A percentile compares a stretch with the other conserved stretches of the same genome.
These are phyloP conservation scores for Eurosta solidaginis DNA, from an alignment of 1,140 invertebrate genomes.

Conservation along the genomic window DNA sequence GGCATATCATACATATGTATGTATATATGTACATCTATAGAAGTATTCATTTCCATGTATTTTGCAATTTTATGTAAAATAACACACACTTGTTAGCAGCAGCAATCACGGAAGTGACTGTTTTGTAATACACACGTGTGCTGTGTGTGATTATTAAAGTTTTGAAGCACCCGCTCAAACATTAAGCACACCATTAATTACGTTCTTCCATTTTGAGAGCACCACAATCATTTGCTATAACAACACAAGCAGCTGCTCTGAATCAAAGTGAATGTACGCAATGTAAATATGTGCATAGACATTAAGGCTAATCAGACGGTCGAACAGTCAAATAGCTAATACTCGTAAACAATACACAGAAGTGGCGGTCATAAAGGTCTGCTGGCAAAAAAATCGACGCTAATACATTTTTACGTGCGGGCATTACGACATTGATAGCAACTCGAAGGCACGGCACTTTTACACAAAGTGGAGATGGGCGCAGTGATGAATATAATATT, in stretches of 20 bases:
- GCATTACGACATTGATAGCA: background rate
- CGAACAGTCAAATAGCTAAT: no score
- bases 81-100: background rate
- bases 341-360: background rate
- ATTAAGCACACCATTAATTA: background rate
- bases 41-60: no score
- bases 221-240: background rate
- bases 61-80: no score
- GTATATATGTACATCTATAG: no score
- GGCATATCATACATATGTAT: no score
- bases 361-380: background rate
- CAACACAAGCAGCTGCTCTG: background rate
- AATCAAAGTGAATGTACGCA: background rate
- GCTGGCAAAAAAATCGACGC: background rate
- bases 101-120: background rate
- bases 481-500: no score
- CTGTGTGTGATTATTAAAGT: background rate
- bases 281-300: background rate
- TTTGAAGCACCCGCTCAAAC: background rate
- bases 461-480: no score
- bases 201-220: background rate
- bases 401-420: background rate
- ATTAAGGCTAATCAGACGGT: background rate
- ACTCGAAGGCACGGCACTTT: no score
- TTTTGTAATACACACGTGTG: background rate